A percentile compares a stretch with the other conserved stretches of the same genome.
Evolutionary conservation across 2,797 vertebrate species (phyloP).

Genomic region (Parauchenoglanis ngamensis): DNA sequence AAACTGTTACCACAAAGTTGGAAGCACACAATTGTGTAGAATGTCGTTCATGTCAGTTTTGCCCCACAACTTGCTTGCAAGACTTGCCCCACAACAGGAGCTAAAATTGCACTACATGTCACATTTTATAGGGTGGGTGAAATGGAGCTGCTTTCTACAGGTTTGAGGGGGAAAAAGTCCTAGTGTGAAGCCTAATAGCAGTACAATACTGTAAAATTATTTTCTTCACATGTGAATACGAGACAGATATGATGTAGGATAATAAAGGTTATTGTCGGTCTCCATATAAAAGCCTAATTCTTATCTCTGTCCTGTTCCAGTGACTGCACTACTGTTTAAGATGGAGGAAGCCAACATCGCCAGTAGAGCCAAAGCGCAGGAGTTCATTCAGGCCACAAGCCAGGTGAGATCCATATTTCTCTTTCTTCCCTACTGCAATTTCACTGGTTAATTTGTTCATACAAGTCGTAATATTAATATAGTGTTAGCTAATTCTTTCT

Average conservation of each 20-base stretch:
- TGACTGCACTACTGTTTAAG: constrained; percentile 93
- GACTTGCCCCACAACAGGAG: not conserved
- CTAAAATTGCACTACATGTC: not conserved
- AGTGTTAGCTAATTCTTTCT: not conserved
- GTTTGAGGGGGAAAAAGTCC: not conserved
- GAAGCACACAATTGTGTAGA: not conserved
- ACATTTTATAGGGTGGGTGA: not conserved
- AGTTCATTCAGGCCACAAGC: constrained; percentile 91
- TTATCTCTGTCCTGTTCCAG: constrained; percentile 62
- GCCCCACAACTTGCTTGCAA: too few species aligned
- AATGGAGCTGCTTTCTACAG: not conserved
- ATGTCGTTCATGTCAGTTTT: not conserved
- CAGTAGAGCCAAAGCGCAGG: constrained; percentile 90
- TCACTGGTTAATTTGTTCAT: not conserved
- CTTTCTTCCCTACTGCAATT: not conserved
- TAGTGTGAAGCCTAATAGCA: not conserved
- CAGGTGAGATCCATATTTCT: constrained; percentile 73
- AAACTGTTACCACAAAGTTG: not conserved
- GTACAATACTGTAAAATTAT: not conserved
- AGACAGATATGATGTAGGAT: not conserved
- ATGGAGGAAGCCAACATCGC: constrained; percentile 95
- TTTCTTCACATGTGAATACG: not conserved
- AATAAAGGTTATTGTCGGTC: not conserved
- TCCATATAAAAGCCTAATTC: not conserved
- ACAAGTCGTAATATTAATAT: not conserved